These are phyloP conservation scores for Hemitrygon akajei DNA, from an alignment of 2,797 vertebrate genomes.

Conservation along the genomic window DNA sequence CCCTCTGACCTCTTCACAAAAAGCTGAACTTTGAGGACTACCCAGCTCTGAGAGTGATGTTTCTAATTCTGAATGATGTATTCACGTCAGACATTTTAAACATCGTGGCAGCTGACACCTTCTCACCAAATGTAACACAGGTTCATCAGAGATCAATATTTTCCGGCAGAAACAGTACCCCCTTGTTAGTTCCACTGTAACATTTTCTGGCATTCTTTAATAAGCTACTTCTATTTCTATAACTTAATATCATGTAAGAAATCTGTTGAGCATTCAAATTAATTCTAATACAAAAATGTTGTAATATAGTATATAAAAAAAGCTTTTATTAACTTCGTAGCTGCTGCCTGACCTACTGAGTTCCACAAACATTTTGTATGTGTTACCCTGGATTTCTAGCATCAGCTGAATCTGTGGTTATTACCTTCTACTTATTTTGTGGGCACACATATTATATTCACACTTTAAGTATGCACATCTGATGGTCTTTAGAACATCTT, in stretches of 20 bases:
- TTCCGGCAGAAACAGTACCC: constrained; percentile 39
- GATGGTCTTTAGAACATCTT: constrained; percentile 55
- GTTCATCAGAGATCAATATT: not conserved
- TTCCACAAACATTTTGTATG: too few species aligned
- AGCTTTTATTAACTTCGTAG: not conserved
- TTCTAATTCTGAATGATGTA: constrained; percentile 39
- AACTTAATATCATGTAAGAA: not conserved
- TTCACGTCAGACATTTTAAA: constrained; percentile 41
- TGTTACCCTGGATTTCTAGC: too few species aligned
- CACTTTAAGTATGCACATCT: constrained; percentile 52
- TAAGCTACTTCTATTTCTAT: not conserved
- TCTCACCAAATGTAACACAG: constrained; percentile 39
- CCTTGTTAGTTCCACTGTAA: constrained; percentile 30
- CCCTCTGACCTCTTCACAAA: constrained; percentile 4
- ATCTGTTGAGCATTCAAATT: not conserved
- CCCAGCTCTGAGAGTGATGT: constrained; percentile 39
- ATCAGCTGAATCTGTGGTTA: not conserved
- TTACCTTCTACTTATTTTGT: constrained; percentile 11
- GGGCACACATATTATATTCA: constrained; percentile 50
- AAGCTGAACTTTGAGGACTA: constrained; percentile 28
- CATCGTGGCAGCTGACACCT: constrained; percentile 1
- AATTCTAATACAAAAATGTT: not conserved
- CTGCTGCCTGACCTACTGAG: too few species aligned
- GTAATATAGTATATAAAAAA: not conserved
- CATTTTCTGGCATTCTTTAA: not conserved